A percentile compares a stretch with the other conserved stretches of the same genome.
These are phyloP conservation scores for Loripinus fragilis DNA, from an alignment of 2,888 invertebrate genomes.

Conservation along the genomic window DNA sequence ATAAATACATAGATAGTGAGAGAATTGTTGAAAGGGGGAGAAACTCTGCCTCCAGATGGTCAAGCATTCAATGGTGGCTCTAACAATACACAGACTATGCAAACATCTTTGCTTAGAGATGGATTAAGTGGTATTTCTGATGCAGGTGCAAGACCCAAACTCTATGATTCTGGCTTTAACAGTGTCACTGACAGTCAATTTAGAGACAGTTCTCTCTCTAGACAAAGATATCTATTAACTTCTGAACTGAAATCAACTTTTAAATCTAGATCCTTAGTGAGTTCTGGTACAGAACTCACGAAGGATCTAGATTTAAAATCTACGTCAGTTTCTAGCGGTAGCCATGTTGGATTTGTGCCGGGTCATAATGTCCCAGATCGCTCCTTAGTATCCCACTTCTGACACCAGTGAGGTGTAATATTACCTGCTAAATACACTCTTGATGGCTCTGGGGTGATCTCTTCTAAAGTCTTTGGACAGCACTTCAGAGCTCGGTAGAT, in stretches of 20 bases:
- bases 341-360: conserved; percentile 52
- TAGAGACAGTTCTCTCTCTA: background rate
- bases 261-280: background rate
- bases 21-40: background rate
- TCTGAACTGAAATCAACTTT: background rate
- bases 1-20: background rate
- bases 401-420: too few relatives aligned
- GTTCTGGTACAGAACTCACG: background rate
- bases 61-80: conserved; percentile 18
- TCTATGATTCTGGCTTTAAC: conserved; percentile 7
- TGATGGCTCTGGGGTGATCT: too few relatives aligned
- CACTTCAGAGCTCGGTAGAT: too few relatives aligned
- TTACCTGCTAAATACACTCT: too few relatives aligned
- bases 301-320: background rate
- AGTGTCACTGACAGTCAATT: conserved; percentile 1
- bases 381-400: too few relatives aligned
- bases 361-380: conserved; percentile 73
- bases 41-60: conserved; percentile 31
- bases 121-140: background rate
- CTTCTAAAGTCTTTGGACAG: too few relatives aligned
- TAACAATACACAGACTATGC: conserved; percentile 2
- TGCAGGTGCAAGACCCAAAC: background rate
- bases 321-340: background rate
- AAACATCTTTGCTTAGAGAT: background rate
- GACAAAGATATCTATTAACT: background rate